Evolutionary conservation across 2,797 vertebrate genomes (phyloP).

Genomic region (Lagorchestes hirsutus): DNA sequence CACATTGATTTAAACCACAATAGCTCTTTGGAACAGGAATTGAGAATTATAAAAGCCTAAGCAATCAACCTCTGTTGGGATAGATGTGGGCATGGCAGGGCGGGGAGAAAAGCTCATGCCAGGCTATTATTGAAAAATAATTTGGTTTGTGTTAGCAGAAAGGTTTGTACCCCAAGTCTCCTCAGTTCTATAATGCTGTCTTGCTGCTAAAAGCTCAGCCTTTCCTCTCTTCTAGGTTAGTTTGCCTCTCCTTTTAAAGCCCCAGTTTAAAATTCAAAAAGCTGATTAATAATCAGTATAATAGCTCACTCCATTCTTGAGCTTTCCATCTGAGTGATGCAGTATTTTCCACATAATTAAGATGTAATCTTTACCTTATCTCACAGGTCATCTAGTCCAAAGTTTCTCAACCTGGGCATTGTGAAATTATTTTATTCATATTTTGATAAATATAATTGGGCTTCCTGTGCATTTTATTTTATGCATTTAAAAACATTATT

Average conservation of each 20-base stretch:
- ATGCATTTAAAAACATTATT: not conserved
- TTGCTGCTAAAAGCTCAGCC: not conserved
- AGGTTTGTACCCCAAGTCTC: conserved; percentile 32
- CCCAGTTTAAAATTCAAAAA: conserved; percentile 35
- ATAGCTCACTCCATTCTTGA: not conserved
- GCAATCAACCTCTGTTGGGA: conserved; percentile 52
- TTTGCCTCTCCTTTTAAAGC: not conserved
- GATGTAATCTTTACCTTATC: not conserved
- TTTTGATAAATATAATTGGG: not conserved
- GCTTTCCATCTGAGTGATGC: not conserved
- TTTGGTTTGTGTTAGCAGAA: not conserved
- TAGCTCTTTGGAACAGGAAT: conserved; percentile 71
- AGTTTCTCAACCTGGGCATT: not conserved
- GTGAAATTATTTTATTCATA: not conserved
- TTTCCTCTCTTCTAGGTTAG: not conserved
- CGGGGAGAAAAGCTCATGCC: conserved; percentile 29
- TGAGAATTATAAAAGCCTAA: conserved; percentile 60
- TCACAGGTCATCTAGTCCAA: conserved; percentile 22
- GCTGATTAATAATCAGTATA: not conserved
- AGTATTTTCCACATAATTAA: not conserved
- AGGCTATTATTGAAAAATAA: conserved; percentile 28
- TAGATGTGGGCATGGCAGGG: not conserved
- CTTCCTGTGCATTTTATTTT: not conserved
- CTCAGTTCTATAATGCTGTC: conserved; percentile 1
- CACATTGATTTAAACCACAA: conserved; percentile 76